phyloP scores from a whole-genome alignment of 1,140 invertebrate species.

The Camponotus vicinus region DNA sequence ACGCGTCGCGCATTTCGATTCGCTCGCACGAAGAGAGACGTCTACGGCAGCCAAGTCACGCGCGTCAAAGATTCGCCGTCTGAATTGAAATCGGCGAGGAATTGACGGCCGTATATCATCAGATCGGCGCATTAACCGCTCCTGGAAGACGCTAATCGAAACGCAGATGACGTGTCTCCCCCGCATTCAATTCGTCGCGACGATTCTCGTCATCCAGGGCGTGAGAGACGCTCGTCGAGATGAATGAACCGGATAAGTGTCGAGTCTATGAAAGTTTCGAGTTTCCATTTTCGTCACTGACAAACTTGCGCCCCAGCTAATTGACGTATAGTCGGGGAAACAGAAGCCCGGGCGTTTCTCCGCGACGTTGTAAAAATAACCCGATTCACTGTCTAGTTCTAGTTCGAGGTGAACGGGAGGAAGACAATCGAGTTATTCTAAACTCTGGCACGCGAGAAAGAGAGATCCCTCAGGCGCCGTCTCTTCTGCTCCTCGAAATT shows the following conservation, averaged over 20 bases:
- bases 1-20: constrained; percentile 75
- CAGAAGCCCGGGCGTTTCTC: constrained; percentile 21
- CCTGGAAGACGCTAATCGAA: constrained; percentile 27
- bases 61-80: constrained; percentile 62
- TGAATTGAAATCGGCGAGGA: constrained; percentile 69
- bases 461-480: constrained; percentile 15
- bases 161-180: constrained; percentile 28
- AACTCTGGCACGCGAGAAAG: constrained; percentile 18
- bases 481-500: constrained; percentile 33
- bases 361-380: constrained; percentile 45
- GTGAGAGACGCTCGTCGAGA: constrained; percentile 25
- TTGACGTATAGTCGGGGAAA: constrained; percentile 20
- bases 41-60: constrained; percentile 67
- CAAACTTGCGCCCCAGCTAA: constrained; percentile 29
- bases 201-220: constrained; percentile 30
- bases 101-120: constrained; percentile 50
- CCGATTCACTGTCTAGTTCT: constrained; percentile 56
- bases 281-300: constrained; percentile 29
- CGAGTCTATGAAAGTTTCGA: neutral
- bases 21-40: neutral
- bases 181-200: constrained; percentile 4
- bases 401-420: constrained; percentile 53
- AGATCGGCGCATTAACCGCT: constrained; percentile 14
- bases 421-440: constrained; percentile 60
- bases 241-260: constrained; percentile 35